A percentile compares a stretch with the other conserved stretches of the same genome.
Conservation (phyloP, 2,888 invertebrate genomes). For the Masnerella sp. region DNA sequence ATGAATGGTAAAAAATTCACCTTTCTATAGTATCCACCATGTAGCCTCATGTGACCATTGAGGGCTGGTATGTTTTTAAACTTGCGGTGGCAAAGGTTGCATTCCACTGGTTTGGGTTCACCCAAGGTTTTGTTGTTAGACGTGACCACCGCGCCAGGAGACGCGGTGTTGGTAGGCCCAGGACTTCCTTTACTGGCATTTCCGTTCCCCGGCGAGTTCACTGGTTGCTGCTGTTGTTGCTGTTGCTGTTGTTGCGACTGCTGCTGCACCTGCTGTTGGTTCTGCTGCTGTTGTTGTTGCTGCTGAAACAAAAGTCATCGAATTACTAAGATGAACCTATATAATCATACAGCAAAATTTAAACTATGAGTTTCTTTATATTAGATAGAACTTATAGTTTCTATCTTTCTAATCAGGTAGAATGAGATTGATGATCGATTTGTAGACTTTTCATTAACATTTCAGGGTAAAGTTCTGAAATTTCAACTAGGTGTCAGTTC, state of each 20-base stretch:
- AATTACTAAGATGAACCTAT: neutral
- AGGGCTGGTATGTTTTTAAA: conserved; percentile 99
- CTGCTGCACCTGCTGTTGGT: conserved; percentile 67
- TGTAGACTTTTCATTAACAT: no score
- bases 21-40: conserved; percentile 98
- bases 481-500: no score
- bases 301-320: conserved; percentile 44
- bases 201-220: conserved; percentile 73
- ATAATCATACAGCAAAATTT: neutral
- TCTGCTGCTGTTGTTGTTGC: conserved; percentile 62
- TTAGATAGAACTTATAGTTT: no score
- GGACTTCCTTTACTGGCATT: conserved; percentile 73
- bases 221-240: conserved; percentile 70
- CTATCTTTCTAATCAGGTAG: no score
- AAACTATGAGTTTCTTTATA: neutral
- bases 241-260: conserved; percentile 70
- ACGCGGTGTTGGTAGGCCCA: conserved; percentile 71
- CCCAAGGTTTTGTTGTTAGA: conserved; percentile 77
- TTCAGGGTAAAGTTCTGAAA: no score
- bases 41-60: conserved; percentile 98
- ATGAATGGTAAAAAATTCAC: no score
- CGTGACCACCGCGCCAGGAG: conserved; percentile 74
- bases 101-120: conserved; percentile 93
- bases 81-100: conserved; percentile 95
- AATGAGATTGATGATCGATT: no score